Conservation (phyloP, 2,113 vertebrate species). For the Hippoglossus stenolepis region DNA sequence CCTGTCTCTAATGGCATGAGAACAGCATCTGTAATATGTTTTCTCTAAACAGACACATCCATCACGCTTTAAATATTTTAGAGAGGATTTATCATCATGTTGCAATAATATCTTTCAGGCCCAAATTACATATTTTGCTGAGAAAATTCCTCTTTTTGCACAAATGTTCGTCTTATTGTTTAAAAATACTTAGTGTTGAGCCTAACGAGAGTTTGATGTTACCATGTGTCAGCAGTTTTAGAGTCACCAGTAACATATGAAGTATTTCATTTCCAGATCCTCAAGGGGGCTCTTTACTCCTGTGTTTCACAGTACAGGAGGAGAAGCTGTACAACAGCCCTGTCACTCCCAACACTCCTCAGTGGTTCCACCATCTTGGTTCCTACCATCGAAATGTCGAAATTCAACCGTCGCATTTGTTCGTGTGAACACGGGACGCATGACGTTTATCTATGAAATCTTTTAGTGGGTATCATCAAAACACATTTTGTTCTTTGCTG, state of each 20-base stretch:
- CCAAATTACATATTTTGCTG: background rate
- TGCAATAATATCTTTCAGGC: background rate
- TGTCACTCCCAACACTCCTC: slow-evolving; percentile 29
- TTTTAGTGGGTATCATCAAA: background rate
- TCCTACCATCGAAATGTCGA: slow-evolving; percentile 62
- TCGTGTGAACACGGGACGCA: background rate
- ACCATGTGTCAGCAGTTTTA: background rate
- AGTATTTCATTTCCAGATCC: slow-evolving; percentile 56
- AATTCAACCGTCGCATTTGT: slow-evolving; percentile 40
- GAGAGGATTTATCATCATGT: background rate
- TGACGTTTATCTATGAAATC: background rate
- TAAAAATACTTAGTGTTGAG: background rate
- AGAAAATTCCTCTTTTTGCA: background rate
- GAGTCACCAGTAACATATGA: background rate
- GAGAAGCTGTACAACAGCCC: slow-evolving; percentile 27
- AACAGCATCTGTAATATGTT: background rate
- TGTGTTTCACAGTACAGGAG: slow-evolving; percentile 45
- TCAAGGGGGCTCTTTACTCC: slow-evolving; percentile 76
- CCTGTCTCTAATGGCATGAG: background rate
- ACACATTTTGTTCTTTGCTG: background rate
- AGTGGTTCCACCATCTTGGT: slow-evolving; percentile 70
- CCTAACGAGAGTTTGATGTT: background rate
- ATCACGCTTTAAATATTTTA: background rate
- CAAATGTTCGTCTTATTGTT: background rate
- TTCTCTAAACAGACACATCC: background rate